Evolutionary conservation across 1,140 invertebrate species (phyloP).

Genomic region (Drosophila lacteicornis): DNA sequence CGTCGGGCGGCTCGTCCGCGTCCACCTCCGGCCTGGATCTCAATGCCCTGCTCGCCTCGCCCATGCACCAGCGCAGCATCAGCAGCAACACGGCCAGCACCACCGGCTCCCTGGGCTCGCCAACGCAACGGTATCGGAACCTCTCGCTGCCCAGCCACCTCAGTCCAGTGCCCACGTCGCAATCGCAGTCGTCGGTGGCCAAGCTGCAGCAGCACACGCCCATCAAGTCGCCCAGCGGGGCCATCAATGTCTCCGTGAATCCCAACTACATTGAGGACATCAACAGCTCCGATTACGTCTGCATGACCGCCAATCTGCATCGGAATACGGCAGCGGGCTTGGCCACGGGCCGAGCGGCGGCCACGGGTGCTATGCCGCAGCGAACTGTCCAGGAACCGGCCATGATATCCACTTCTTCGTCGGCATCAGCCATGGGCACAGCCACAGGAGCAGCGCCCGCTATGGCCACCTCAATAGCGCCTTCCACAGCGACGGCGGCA

Average conservation of each 20-base stretch:
- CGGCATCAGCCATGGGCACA: not conserved
- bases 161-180: slow-evolving; percentile 42
- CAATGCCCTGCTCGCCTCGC: slow-evolving; percentile 55
- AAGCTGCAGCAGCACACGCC: slow-evolving; percentile 76
- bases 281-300: slow-evolving; percentile 90
- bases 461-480: slow-evolving; percentile 5
- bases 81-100: slow-evolving; percentile 47
- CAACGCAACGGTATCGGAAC: slow-evolving; percentile 60
- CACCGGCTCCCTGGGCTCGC: slow-evolving; percentile 52
- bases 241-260: slow-evolving; percentile 82
- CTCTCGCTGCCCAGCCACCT: slow-evolving; percentile 29
- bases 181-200: slow-evolving; percentile 40
- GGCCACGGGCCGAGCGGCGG: slow-evolving; percentile 26
- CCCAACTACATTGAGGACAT: slow-evolving; percentile 87
- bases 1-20: slow-evolving; percentile 9
- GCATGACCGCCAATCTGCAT: slow-evolving; percentile 88
- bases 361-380: slow-evolving; percentile 28
- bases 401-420: slow-evolving; percentile 3
- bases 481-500: slow-evolving; percentile 18
- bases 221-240: slow-evolving; percentile 50
- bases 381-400: slow-evolving; percentile 32
- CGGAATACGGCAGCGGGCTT: slow-evolving; percentile 40
- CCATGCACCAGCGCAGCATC: slow-evolving; percentile 65
- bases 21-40: slow-evolving; percentile 48
- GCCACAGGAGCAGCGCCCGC: slow-evolving; percentile 2